Base-by-base conservation (phyloP, 2,113 vertebrate species). In the Tyrannus savana region DNA sequence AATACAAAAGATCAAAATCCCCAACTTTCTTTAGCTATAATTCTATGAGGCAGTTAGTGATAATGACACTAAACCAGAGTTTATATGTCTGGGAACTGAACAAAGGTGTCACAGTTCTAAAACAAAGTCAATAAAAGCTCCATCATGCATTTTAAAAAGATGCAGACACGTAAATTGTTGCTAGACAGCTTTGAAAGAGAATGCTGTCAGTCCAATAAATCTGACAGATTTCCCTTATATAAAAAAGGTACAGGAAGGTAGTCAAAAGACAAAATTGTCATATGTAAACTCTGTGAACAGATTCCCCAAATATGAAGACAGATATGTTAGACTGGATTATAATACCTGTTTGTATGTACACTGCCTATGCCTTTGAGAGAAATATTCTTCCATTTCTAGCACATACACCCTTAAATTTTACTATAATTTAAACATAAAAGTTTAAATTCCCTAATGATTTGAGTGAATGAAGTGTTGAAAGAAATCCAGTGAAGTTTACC, bases 1-100 rank as follows among this genome's bases (percentile, higher is more conserved):
- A 68, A 25, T 7, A 11, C 19, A n/a, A 49, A 63, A 27, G 2
- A 66, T 13, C 2, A 37, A 79, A 41, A 30, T 0, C 5, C 3
- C 7, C 13, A 58, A 5, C 13, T 77, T 84, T 25, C 50, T 18
- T n/a, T 58, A 78, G n/a, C 50, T 71, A 4, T 35, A 91, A n/a
- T 22, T 47, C 47, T n/a, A 13, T 5, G 2, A 83, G 15, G 19
- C 11, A 52, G 12, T 7, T 46, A 15, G 3, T 30, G 25, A 59
- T 31, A 35, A 80, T 35, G 46, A 59, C 18, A 50, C 9, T 58
- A 74, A 10, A 13, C 13, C 22, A 37, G 33, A 55, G 13, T 58
- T 78, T 46, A 49, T 8, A 8, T 8, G 62, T 28, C 30, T 37
- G 56, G 58, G 12, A 91, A 74, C 12, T 18, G 19, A 94, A 84